phyloP scores from a whole-genome alignment of 2,113 vertebrate genomes.

The Halcyon senegalensis region DNA sequence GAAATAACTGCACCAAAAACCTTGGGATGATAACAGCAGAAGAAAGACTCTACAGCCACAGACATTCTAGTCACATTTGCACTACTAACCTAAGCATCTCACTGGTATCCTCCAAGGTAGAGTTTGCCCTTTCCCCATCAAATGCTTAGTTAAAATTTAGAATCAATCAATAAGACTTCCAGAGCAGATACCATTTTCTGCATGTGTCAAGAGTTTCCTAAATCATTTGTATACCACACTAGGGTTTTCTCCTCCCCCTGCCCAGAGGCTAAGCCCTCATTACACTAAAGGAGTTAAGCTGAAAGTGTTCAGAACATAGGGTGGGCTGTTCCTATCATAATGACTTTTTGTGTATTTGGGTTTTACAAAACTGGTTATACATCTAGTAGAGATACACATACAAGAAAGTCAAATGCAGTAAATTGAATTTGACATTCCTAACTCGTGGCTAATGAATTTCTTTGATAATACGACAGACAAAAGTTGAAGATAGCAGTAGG shows the following conservation, averaged over 20 bases:
- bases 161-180: conserved; percentile 1
- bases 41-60: background rate
- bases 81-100: background rate
- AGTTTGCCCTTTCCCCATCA: background rate
- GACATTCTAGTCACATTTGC: background rate
- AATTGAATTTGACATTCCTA: background rate
- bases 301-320: background rate
- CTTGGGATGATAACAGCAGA: background rate
- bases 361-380: background rate
- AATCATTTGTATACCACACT: background rate
- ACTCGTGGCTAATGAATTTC: background rate
- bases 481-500: conserved; percentile 42
- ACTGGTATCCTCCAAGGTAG: background rate
- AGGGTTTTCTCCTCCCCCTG: background rate
- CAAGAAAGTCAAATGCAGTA: background rate
- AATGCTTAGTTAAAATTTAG: conserved; percentile 1
- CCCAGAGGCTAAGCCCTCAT: background rate
- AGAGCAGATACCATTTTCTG: background rate
- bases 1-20: background rate
- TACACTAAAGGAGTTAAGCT: background rate
- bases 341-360: background rate
- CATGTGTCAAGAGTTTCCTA: background rate
- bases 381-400: background rate
- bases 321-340: background rate
- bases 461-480: background rate